Conservation (phyloP, 2,113 vertebrate genomes). For the Notiomystis cincta region DNA sequence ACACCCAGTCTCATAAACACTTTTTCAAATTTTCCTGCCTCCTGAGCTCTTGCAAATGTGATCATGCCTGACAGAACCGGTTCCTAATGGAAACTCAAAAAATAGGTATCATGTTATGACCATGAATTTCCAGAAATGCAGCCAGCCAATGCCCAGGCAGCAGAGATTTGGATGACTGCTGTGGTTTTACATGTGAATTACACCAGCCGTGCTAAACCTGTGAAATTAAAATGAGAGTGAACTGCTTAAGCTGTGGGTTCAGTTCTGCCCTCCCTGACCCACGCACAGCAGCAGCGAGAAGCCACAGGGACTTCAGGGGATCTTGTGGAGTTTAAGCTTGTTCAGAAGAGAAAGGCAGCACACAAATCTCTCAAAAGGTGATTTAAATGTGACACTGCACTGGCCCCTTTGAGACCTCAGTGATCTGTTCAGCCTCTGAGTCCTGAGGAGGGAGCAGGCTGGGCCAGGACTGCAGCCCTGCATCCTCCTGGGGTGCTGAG, state of each 20-base stretch:
- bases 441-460: background rate
- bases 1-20: slow-evolving; percentile 11
- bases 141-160: slow-evolving; percentile 51
- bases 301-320: background rate
- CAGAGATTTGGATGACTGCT: slow-evolving; percentile 18
- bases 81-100: slow-evolving; percentile 54
- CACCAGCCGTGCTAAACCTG: background rate
- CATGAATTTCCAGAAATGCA: slow-evolving; percentile 45
- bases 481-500: fast-evolving
- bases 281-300: background rate
- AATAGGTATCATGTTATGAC: slow-evolving; percentile 41
- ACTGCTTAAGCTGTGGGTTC: slow-evolving; percentile 4
- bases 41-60: background rate
- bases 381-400: background rate
- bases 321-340: background rate
- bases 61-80: slow-evolving; percentile 33
- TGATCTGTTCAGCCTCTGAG: background rate
- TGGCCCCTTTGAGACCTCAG: background rate
- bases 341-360: background rate
- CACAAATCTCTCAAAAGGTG: background rate
- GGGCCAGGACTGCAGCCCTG: background rate
- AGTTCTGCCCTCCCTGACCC: background rate
- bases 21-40: slow-evolving; percentile 54
- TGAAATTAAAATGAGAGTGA: slow-evolving; percentile 4
- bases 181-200: slow-evolving; percentile 3